Percentiles rank a stretch among this genome's conserved stretches.
Evolutionary conservation across 2,888 invertebrate genomes (phyloP).

Genomic region (Cataglyphis albicans): DNA sequence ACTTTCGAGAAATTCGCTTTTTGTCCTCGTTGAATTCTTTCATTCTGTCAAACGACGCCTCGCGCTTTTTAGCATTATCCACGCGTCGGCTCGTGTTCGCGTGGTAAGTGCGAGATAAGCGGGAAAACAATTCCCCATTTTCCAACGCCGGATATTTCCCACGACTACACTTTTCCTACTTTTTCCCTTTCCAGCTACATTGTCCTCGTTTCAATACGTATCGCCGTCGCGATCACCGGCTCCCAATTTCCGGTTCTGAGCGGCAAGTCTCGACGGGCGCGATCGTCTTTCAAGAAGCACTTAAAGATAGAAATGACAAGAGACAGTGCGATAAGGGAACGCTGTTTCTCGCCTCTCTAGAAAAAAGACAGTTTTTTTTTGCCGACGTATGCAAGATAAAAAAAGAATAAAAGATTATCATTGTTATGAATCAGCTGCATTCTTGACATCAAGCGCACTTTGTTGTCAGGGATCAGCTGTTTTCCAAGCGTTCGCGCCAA

Average conservation of each 20-base stretch:
- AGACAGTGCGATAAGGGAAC: background rate
- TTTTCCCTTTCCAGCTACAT: constrained; percentile 3
- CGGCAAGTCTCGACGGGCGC: constrained; percentile 12
- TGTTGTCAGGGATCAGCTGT: background rate
- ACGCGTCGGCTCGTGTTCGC: background rate
- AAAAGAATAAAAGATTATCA: background rate
- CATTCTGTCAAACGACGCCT: constrained; percentile 6
- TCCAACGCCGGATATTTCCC: constrained; percentile 20
- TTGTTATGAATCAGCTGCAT: constrained; percentile 7
- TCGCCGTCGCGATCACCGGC: constrained; percentile 50
- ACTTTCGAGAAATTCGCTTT: constrained; percentile 35
- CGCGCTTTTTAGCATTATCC: background rate
- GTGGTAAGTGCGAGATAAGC: constrained; percentile 44
- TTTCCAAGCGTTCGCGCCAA: background rate
- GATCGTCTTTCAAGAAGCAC: constrained; percentile 61
- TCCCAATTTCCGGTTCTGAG: constrained; percentile 68
- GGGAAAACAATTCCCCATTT: constrained; percentile 37
- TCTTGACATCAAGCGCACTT: background rate
- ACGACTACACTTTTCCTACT: constrained; percentile 40
- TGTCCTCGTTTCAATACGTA: constrained; percentile 16
- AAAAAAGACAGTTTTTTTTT: constrained; percentile 1
- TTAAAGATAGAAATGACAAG: constrained; percentile 63
- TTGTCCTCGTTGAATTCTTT: constrained; percentile 23
- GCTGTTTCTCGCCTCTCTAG: constrained; percentile 40
- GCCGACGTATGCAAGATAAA: background rate